Conservation (phyloP, 2,113 vertebrate species). For the Ptyas mucosa region DNA sequence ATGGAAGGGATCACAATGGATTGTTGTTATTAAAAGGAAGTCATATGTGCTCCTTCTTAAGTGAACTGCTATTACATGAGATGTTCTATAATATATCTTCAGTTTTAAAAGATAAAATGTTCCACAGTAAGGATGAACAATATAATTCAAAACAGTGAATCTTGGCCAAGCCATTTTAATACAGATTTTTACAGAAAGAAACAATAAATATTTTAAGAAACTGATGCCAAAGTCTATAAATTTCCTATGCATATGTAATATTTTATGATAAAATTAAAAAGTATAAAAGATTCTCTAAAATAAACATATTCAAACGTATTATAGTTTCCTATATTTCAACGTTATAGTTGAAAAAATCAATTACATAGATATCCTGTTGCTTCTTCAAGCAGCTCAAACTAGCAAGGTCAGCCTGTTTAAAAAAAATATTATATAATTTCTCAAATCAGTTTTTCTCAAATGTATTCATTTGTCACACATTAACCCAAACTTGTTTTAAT, state of each 20-base stretch:
- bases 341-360: background rate
- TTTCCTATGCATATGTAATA: background rate
- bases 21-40: background rate
- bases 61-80: background rate
- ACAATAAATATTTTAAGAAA: background rate
- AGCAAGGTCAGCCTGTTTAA: background rate
- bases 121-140: background rate
- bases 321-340: no score
- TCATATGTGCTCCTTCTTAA: background rate
- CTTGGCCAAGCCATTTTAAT: background rate
- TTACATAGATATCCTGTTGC: background rate
- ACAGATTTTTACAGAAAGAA: background rate
- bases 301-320: background rate
- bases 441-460: background rate
- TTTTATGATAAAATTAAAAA: background rate
- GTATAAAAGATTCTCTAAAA: background rate
- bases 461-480: background rate
- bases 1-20: conserved; percentile 26
- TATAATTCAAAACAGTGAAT: background rate
- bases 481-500: background rate
- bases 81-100: conserved; percentile 11
- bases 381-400: background rate
- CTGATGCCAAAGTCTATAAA: background rate
- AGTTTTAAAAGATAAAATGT: conserved; percentile 43
- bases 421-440: background rate